phyloP scores from a whole-genome alignment of 1,140 invertebrate species.

The Pseudomyrmex dendroicus region DNA sequence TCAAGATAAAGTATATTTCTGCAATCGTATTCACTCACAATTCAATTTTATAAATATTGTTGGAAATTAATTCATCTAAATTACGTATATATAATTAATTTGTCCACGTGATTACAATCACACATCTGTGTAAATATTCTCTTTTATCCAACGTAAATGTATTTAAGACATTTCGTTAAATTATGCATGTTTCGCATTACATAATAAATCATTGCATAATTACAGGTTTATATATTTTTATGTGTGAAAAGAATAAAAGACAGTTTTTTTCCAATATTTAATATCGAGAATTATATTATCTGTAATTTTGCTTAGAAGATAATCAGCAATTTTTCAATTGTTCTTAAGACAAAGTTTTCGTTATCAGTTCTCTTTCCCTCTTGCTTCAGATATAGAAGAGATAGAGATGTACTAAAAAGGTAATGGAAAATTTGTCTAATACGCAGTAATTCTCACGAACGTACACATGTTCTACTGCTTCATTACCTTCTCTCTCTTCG shows the following conservation, averaged over 20 bases:
- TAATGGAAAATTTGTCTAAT: no score
- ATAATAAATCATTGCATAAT: background rate
- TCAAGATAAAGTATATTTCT: background rate
- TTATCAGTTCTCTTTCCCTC: no score
- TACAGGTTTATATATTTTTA: background rate
- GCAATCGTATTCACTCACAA: background rate
- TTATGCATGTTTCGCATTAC: background rate
- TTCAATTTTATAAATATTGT: background rate
- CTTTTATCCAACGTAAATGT: background rate
- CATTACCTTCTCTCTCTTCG: no score
- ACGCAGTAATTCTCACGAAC: no score
- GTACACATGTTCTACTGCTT: no score
- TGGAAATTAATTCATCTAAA: background rate
- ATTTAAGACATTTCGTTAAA: no score
- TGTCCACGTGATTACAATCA: background rate
- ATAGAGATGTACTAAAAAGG: no score
- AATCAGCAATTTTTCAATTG: no score
- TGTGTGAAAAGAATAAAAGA: background rate
- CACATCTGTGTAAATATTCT: background rate
- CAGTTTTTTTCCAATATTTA: conserved; percentile 1
- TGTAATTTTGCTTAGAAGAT: no score
- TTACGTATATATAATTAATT: background rate
- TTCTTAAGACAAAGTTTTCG: no score
- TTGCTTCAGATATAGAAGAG: no score
- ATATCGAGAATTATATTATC: conserved; percentile 18